phyloP scores from a whole-genome alignment of 2,888 invertebrate species.

The Subacronicta megacephala region DNA sequence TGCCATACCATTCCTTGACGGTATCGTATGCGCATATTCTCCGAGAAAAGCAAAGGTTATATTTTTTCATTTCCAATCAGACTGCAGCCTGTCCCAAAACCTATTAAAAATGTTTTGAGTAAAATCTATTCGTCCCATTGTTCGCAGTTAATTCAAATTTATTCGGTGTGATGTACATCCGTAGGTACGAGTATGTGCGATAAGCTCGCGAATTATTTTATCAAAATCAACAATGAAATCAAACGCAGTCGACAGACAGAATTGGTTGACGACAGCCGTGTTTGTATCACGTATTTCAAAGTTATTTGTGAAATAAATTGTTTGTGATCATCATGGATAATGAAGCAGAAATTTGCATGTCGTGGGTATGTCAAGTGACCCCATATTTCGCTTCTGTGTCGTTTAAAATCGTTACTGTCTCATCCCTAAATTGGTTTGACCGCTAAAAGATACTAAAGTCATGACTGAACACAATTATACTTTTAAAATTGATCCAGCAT shows the following conservation, averaged over 20 bases:
- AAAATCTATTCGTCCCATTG: too few species aligned
- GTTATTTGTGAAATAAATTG: conserved; percentile 7
- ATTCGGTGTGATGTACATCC: conserved; percentile 18
- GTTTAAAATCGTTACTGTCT: conserved; percentile 3
- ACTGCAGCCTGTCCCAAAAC: too few species aligned
- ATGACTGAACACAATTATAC: background rate
- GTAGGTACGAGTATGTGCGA: conserved; percentile 28
- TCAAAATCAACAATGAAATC: conserved; percentile 23
- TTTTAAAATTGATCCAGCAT: too few species aligned
- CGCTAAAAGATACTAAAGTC: background rate
- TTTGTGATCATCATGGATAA: conserved; percentile 24
- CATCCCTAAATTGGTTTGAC: conserved; percentile 18
- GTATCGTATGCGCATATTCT: too few species aligned
- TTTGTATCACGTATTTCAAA: background rate
- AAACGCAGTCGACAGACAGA: conserved; percentile 26
- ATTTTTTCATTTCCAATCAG: too few species aligned
- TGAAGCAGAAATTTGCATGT: conserved; percentile 33
- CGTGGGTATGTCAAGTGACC: conserved; percentile 34
- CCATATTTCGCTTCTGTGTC: too few species aligned
- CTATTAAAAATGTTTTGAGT: too few species aligned
- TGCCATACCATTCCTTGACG: too few species aligned
- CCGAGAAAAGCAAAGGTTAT: too few species aligned
- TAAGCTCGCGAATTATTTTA: conserved; percentile 35
- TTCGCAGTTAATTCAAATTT: background rate
- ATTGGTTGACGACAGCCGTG: conserved; percentile 16